Evolutionary conservation across 2,113 vertebrate species (phyloP).

Genomic region (Boleophthalmus pectinirostris): DNA sequence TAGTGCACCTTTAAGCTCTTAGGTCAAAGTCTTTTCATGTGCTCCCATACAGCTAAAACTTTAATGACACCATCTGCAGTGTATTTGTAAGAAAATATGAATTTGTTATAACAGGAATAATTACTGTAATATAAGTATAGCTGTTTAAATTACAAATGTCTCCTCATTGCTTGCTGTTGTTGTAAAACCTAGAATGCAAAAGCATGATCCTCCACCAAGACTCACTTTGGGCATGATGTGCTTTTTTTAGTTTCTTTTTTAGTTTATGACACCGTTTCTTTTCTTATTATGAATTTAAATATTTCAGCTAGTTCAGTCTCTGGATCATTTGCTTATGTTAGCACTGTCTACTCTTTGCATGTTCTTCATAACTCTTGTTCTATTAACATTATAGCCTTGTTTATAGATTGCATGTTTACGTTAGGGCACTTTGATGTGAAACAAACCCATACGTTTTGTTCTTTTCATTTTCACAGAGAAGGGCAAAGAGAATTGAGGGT

Average conservation of each 20-base stretch:
- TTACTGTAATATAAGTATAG: neutral
- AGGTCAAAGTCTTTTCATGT: constrained; percentile 51
- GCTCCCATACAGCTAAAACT: constrained; percentile 45
- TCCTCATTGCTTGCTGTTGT: constrained; percentile 59
- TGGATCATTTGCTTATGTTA: constrained; percentile 23
- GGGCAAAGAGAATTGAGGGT: constrained; percentile 96
- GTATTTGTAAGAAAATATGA: constrained; percentile 16
- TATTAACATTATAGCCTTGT: constrained; percentile 41
- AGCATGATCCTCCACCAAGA: constrained; percentile 47
- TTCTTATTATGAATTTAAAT: constrained; percentile 27
- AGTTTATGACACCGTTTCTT: constrained; percentile 29
- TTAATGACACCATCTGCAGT: constrained; percentile 31
- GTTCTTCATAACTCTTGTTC: constrained; percentile 37
- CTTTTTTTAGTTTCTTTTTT: constrained; percentile 56
- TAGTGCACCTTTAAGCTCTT: constrained; percentile 9
- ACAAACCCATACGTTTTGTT: constrained; percentile 65
- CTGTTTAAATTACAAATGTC: constrained; percentile 14
- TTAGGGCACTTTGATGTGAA: constrained; percentile 57
- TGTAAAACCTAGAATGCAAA: constrained; percentile 53
- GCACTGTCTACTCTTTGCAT: constrained; percentile 46
- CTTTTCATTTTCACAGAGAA: constrained; percentile 91
- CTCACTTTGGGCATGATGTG: constrained; percentile 39
- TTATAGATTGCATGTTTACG: constrained; percentile 56
- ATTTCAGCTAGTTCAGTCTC: constrained; percentile 1
- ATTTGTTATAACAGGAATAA: constrained; percentile 3